Evolutionary conservation across 2,888 invertebrate species (phyloP).

Genomic region (Hartigia nigra): DNA sequence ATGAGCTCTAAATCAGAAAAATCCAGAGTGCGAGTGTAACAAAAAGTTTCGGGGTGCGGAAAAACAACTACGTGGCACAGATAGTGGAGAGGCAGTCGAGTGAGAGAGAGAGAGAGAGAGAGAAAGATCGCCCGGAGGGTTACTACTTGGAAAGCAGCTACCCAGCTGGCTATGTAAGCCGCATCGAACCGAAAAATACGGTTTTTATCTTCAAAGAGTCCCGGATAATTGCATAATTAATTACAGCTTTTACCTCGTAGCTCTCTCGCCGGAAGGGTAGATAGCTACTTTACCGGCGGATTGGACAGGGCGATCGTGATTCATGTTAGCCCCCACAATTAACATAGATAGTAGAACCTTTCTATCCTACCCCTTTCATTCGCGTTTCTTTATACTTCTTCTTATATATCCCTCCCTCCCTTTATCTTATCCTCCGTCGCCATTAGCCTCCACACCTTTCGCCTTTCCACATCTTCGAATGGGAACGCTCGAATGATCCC

Average conservation of each 20-base stretch:
- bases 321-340: constrained; percentile 49
- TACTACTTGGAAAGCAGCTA: constrained; percentile 32
- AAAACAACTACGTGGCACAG: constrained; percentile 14
- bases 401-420: constrained; percentile 28
- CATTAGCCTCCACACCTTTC: neutral
- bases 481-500: neutral
- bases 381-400: neutral
- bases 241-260: constrained; percentile 45
- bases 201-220: constrained; percentile 48
- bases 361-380: constrained; percentile 5
- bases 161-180: constrained; percentile 31
- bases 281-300: constrained; percentile 35
- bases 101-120: constrained; percentile 13
- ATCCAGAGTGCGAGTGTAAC: constrained; percentile 38
- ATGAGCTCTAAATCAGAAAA: constrained; percentile 51
- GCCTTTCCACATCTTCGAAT: neutral
- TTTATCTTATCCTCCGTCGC: constrained; percentile 16
- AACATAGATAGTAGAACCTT: constrained; percentile 48
- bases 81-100: constrained; percentile 5
- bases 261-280: constrained; percentile 1
- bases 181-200: constrained; percentile 55
- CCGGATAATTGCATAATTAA: constrained; percentile 60
- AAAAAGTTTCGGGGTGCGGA: constrained; percentile 30
- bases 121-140: constrained; percentile 16
- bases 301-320: constrained; percentile 44